Percentiles rank a stretch among this genome's conserved stretches.
phyloP scores from a whole-genome alignment of 2,797 vertebrate species.

The Onychomys leucogaster region DNA sequence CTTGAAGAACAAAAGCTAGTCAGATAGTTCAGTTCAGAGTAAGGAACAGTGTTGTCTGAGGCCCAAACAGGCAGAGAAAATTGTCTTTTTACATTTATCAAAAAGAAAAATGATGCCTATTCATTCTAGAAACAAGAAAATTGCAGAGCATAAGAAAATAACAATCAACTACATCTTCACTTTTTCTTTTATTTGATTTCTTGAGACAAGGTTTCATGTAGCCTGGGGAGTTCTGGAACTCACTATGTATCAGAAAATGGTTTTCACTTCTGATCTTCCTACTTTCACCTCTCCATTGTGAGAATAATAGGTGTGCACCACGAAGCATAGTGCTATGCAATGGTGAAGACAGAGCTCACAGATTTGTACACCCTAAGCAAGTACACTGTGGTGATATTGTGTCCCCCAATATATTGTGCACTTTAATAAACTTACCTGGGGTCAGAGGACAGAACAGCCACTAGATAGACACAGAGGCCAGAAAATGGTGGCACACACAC shows the following conservation, averaged over 20 bases:
- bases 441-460: too few relatives aligned
- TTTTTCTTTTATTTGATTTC: neutral
- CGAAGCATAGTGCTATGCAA: neutral
- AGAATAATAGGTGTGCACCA: neutral
- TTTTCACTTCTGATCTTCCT: neutral
- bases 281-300: neutral
- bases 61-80: conserved; percentile 4
- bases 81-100: neutral
- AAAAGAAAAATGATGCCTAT: neutral
- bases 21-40: neutral
- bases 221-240: neutral
- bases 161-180: neutral
- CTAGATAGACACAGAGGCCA: too few relatives aligned
- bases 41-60: neutral
- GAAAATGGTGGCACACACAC: too few relatives aligned
- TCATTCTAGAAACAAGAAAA: neutral
- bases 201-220: neutral
- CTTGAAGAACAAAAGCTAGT: conserved; percentile 1
- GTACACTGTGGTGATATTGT: too few relatives aligned
- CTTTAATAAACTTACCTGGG: too few relatives aligned
- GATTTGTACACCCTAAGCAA: neutral
- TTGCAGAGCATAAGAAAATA: neutral
- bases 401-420: too few relatives aligned
- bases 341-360: neutral
- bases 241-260: neutral